Conservation (phyloP, 2,797 vertebrate species). For the Mormyrops attenuatus region DNA sequence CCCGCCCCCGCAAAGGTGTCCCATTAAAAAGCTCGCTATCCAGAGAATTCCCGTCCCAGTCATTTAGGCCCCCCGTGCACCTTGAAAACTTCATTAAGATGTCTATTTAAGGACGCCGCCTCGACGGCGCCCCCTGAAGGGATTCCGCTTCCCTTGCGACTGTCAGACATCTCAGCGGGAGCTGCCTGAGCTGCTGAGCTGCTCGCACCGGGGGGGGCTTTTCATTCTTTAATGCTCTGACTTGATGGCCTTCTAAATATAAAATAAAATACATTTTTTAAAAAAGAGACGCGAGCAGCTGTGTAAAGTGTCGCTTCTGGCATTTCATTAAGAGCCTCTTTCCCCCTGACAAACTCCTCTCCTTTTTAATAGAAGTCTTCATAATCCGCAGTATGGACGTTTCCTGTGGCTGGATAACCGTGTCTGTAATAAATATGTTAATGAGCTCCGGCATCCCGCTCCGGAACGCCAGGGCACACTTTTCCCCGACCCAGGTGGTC, state of each 20-base stretch:
- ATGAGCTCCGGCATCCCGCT: slow-evolving; percentile 33
- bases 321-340: neutral
- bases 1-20: neutral
- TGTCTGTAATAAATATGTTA: slow-evolving; percentile 62
- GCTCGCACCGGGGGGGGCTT: neutral
- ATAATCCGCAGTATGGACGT: slow-evolving; percentile 53
- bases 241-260: neutral
- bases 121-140: neutral
- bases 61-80: neutral
- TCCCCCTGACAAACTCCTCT: neutral
- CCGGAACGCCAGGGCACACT: neutral
- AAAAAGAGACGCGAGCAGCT: neutral
- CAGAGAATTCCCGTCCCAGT: neutral
- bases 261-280: neutral
- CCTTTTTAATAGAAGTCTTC: slow-evolving; percentile 31
- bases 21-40: neutral
- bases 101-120: neutral
- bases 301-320: neutral
- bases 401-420: slow-evolving; percentile 55
- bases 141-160: neutral
- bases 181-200: neutral
- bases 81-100: neutral
- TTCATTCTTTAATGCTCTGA: neutral
- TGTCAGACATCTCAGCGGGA: neutral
- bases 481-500: neutral